Conservation (phyloP, 2,113 vertebrate genomes). For the Rhinoptilus africanus region DNA sequence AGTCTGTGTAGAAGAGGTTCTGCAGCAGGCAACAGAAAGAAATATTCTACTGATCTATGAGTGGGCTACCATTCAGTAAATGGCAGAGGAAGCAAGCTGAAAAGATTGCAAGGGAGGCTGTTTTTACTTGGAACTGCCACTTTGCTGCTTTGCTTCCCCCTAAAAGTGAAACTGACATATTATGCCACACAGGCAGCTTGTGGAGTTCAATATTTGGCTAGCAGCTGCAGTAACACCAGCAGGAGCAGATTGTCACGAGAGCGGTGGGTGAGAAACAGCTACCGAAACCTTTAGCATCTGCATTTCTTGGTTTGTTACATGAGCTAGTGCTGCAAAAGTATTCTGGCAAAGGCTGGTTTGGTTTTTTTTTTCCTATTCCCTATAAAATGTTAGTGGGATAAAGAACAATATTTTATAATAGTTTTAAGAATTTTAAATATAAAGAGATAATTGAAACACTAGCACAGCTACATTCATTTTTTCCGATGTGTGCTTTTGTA, state of each 20-base stretch:
- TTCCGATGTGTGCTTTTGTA: neutral
- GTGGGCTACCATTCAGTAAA: neutral
- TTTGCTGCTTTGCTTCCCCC: neutral
- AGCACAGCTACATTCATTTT: neutral
- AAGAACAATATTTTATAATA: neutral
- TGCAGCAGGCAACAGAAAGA: neutral
- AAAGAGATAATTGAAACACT: neutral
- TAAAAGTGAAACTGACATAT: neutral
- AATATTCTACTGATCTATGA: neutral
- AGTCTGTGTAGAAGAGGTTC: neutral
- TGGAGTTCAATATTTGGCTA: neutral
- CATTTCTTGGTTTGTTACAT: neutral
- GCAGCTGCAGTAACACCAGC: neutral
- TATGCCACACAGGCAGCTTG: neutral
- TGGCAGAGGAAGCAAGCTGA: neutral
- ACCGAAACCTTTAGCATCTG: neutral
- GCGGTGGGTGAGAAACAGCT: neutral
- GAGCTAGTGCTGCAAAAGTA: neutral
- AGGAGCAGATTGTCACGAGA: neutral
- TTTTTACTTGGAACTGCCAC: neutral
- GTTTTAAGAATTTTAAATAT: neutral
- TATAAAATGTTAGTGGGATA: neutral
- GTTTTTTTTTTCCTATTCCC: neutral
- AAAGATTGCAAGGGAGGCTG: neutral
- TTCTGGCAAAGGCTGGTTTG: neutral